phyloP scores from a whole-genome alignment of 2,113 vertebrate species.

The Pygoscelis adeliae region DNA sequence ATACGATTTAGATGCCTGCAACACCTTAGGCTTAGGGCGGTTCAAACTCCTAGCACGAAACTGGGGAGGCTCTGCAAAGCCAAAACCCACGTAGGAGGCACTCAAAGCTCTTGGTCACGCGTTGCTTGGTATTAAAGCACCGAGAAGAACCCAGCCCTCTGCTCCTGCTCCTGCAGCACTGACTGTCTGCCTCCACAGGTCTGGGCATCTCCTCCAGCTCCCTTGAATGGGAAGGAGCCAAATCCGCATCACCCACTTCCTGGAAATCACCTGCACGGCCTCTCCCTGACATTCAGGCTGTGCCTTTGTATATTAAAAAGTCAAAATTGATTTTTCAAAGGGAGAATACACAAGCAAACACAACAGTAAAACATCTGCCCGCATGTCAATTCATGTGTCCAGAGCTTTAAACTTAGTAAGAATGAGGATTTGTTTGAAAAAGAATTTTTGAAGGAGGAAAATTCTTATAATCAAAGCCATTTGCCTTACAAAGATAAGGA shows the following conservation, averaged over 20 bases:
- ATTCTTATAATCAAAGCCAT: not conserved
- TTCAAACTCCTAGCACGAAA: not conserved
- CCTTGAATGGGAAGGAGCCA: not conserved
- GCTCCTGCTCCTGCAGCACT: not conserved
- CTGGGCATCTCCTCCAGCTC: not conserved
- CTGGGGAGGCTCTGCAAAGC: not conserved
- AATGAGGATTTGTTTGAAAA: not conserved
- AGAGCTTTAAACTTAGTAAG: not conserved
- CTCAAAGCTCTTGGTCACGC: not conserved
- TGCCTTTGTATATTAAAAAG: not conserved
- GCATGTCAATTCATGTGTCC: fast-evolving
- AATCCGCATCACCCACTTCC: not conserved
- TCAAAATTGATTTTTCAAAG: not conserved
- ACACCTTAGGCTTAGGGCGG: fast-evolving
- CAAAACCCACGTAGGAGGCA: not conserved
- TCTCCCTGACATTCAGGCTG: fast-evolving
- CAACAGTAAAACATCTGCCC: not conserved
- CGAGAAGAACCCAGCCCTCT: not conserved
- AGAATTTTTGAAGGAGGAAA: not conserved
- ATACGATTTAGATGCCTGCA: not conserved
- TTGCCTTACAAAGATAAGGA: not conserved
- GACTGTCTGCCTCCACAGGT: not conserved
- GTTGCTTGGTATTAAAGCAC: not conserved
- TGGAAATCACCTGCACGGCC: not conserved
- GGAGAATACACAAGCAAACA: not conserved